Evolutionary conservation across 2,113 vertebrate genomes (phyloP), one percentile per base, ranked within the genome.

Genomic region (Serilophus lunatus): DNA sequence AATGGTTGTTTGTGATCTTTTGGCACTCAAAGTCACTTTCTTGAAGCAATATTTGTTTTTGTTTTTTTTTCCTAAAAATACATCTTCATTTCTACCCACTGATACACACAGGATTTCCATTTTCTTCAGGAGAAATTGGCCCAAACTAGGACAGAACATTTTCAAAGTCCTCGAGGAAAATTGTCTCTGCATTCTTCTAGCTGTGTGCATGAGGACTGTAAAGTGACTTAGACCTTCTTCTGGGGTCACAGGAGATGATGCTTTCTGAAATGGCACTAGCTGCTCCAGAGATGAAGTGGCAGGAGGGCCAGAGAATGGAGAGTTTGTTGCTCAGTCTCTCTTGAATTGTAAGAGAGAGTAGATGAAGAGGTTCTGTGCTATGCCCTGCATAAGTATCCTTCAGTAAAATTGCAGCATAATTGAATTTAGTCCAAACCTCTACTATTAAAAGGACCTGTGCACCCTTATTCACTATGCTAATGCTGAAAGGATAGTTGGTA

Each of bases 181-280:
- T 15, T 18, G 6, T 59, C 51, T 71, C 29, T 88, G 47, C 9
- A 8, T 72, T 88, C 61, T 86, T 72, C 75, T 26, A 26, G 5
- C 47, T 6, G 2, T 1, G 0, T 45, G 7, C 19, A 1, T 47
- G 85, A 80, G 44, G 31, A 22, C 50, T 57, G 17, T 71, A 44
- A 24, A 31, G 28, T 51, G 13, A 11, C 9, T 53, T 47, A 54
- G 38, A 74, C 45, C 59, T 10, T 2, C 53, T 9, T 0, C 0
- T 6, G 17, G 63, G 25, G 17, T 65, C 47, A 68, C 56, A 71
- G 53, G 74, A 84, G 26, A 11, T 42, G 25, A 36, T 74, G 17
- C 28, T 79, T 80, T 79, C 76, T 90, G 63, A 72, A 72, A 47
- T 29, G 47, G 31, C 49, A 72, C 28, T 44, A 31, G 36, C 15